Evolutionary conservation across 2,888 invertebrate genomes (phyloP), one percentile per base, ranked within the genome.

Genomic region (Ariolimax columbianus): DNA sequence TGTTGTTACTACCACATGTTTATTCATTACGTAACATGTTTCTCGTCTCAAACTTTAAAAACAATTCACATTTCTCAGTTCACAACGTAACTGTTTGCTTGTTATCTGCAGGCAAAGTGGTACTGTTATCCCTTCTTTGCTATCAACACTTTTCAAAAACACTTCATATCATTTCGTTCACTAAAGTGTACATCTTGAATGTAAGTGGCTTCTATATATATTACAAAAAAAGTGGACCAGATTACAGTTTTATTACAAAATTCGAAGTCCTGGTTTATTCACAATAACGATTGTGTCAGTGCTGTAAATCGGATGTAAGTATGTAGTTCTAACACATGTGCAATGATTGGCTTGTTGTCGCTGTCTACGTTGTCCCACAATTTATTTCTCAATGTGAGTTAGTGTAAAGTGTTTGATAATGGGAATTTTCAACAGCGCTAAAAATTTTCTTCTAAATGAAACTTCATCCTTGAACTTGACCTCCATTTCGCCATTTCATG

Each of bases 401-500:
- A 0, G 23, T 30, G 51, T 51, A n/a, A 36, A 11, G 7, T 17
- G 11, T 19, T 75, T 4, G 7, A 26, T 47, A n/a, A 40, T 30
- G 17, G 33, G 19, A 26, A 51, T 68, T 68, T n/a, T 70, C 33
- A 38, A 59, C 30, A 30, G 11, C 14, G 4, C 59, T 66, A 36
- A 33, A 7, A 19, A 55, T 33, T 43, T 43, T 40, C n/a, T 43
- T 75, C 26, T 30, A 33, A 33, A 2, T 26, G 23, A 47, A n/a
- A 30, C 23, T 30, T 77, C 59, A 77, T 17, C 63, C 63, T 14
- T 40, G 63, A 23, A 66, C 66, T 1, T 43, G 26, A 3, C 36
- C 78, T 1, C 78, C 63, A 43, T 40, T 43, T 30, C 63, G 30
- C 66, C 66, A 79, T 6, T 33, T 43, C 78, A 66, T 38, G n/a